Evolutionary conservation across 2,888 invertebrate genomes (phyloP), one percentile per base, ranked within the genome.

Genomic region (Tolmerus cingulatus): DNA sequence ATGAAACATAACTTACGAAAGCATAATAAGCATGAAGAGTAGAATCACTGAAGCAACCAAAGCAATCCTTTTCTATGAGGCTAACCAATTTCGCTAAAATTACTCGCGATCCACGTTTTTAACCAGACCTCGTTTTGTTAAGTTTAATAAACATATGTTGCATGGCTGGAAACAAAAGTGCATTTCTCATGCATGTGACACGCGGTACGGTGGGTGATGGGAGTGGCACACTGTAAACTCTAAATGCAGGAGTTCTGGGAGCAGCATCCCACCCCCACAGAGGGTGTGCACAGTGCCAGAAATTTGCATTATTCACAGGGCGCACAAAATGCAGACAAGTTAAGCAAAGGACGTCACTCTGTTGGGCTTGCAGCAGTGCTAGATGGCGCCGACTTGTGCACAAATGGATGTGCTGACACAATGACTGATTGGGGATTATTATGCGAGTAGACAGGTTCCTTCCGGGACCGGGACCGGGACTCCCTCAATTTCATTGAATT

Each of bases 341-440:
- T 88, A 87, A 86, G 86, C 84, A 86, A 85, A 87, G 34, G 74
- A 87, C 77, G 79, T 86, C 86, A 86, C 57, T 87, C 57, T 87
- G 78, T 14, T 27, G 66, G 86, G 88, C 74, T n/a, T 37, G 87
- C 43, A 77, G 78, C 74, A 43, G 27, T 85, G 43, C 74, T 85
- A 27, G 79, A 57, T 86, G 86, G 57, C 43, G 40, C 37, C 77
- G 34, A 86, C 78, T 51, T 76, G 40, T 78, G 57, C 57, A 79
- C 79, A 87, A 87, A 87, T 87, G 79, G 87, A 86, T 87, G 86
- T 87, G 88, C 87, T 88, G 88, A 88, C 88, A 88, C 88, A 87
- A 88, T 88, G 88, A 88, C 88, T 88, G 88, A 88, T 88, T 88
- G 88, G 87, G 87, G 87, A 87, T 88, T 88, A 88, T 87, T 88